Base-by-base conservation (phyloP, 2,888 invertebrate species). In the Monopis laevigella region DNA sequence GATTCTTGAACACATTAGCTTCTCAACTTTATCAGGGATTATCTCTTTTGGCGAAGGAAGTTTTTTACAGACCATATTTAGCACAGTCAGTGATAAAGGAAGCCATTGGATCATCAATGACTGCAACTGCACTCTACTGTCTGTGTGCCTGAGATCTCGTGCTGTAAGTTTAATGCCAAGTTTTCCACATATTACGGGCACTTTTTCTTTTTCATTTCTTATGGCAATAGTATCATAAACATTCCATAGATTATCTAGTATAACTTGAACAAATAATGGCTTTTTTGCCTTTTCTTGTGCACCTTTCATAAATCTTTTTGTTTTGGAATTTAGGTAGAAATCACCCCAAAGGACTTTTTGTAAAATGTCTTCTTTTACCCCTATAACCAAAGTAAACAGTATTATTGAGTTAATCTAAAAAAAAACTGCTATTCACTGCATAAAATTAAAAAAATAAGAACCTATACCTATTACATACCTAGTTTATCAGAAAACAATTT, bases 211-310 rank as follows among this genome's bases (percentile, higher is more conserved):
- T 50, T 93, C 91, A 67, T 90, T 88, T 50, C 89, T 74, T 10
- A 91, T 64, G 2, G 86, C 83, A 42, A 97, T 83, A 0, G 89
- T 89, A 44, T 96, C 92, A 64, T 98, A 98, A 18, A 97, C 80
- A 49, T 88, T 85, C 90, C 96, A 94, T 34, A 98, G 83, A 55
- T 94, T 96, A 55, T 96, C 96, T 45, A 98, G 74, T 41, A 96
- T 87, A 35, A 98, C 84, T 64, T 95, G 93, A 1, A 94, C 93
- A 72, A 98, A 98, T 49, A 98, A 73, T 0, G 96, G 95, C 54
- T 92, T 93, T 61, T 96, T 96, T 0, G 92, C 93, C 62, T 93
- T 94, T 50, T 90, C 92, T 66, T 93, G 91, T 3, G 98, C 98
- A 2, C 97, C 96, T 60, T 87, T 86, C 81, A 89, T 82, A 36